A percentile compares a stretch with the other conserved stretches of the same genome.
Evolutionary conservation across 2,888 invertebrate genomes (phyloP).

Genomic region (Drosophila mimetica): DNA sequence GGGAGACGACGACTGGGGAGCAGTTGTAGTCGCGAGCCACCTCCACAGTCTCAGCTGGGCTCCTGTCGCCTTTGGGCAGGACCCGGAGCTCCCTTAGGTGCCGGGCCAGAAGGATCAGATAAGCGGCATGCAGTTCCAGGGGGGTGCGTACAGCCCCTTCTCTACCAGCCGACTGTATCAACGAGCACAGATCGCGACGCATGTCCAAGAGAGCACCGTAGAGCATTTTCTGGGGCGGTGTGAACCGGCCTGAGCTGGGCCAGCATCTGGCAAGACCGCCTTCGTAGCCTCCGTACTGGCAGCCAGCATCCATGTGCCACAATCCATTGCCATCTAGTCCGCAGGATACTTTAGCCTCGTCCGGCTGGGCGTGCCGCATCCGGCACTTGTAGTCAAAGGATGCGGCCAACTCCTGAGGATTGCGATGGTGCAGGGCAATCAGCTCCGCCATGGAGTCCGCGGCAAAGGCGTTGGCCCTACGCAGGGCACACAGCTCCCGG

Average conservation of each 20-base stretch:
- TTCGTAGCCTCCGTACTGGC: slow-evolving; percentile 57
- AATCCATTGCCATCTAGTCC: slow-evolving; percentile 6
- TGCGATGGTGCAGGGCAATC: slow-evolving; percentile 22
- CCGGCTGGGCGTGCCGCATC: slow-evolving; percentile 23
- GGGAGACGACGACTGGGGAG: slow-evolving; percentile 35
- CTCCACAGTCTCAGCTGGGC: slow-evolving; percentile 5
- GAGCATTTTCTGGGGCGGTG: slow-evolving; percentile 51
- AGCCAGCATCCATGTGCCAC: slow-evolving; percentile 51
- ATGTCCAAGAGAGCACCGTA: slow-evolving; percentile 53
- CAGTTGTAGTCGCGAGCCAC: slow-evolving; percentile 27
- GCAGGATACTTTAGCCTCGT: slow-evolving; percentile 17
- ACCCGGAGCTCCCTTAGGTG: slow-evolving; percentile 41
- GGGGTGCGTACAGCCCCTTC: slow-evolving; percentile 26
- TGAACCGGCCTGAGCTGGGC: slow-evolving; percentile 51
- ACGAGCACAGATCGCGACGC: slow-evolving; percentile 29
- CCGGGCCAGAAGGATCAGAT: slow-evolving; percentile 29
- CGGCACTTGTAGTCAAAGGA: slow-evolving; percentile 44
- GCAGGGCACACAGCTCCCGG: slow-evolving; percentile 33
- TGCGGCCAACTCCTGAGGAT: not conserved
- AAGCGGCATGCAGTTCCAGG: slow-evolving; percentile 37
- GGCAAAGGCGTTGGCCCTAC: slow-evolving; percentile 43
- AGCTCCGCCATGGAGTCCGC: slow-evolving; percentile 49
- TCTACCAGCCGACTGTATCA: slow-evolving; percentile 15
- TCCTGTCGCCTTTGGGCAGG: slow-evolving; percentile 17
- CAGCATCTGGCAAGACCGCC: slow-evolving; percentile 54